These are phyloP conservation scores for Danio aesculapii DNA, from an alignment of 2,797 vertebrate species.

Conservation along the genomic window DNA sequence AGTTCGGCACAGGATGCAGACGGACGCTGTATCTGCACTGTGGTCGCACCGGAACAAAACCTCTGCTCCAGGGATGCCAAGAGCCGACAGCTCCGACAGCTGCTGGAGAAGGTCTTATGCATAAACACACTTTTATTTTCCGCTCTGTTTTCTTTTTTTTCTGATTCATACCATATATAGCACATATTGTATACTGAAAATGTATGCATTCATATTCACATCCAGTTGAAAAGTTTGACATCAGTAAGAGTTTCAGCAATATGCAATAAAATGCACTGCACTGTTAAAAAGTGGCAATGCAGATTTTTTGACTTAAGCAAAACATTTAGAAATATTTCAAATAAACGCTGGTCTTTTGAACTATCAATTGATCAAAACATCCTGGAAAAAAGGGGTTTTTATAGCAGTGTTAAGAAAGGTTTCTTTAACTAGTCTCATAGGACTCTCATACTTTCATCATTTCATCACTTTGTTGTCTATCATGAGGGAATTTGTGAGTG, in stretches of 20 bases:
- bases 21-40: constrained; percentile 96
- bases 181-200: neutral
- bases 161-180: neutral
- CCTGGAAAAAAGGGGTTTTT: no score
- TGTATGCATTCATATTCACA: neutral
- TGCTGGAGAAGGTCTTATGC: constrained; percentile 91
- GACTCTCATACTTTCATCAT: no score
- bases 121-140: constrained; percentile 20
- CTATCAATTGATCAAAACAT: no score
- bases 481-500: no score
- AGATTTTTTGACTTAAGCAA: no score
- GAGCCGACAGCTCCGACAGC: constrained; percentile 93
- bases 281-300: no score
- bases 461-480: no score
- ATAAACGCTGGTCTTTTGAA: no score
- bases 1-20: constrained; percentile 97
- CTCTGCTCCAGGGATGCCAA: constrained; percentile 97
- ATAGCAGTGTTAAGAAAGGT: no score
- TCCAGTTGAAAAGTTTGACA: neutral
- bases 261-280: no score
- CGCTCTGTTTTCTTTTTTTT: neutral
- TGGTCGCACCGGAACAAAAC: constrained; percentile 96
- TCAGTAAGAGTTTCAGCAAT: neutral
- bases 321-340: no score
- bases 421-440: no score